Evolutionary conservation across 2,888 invertebrate genomes (phyloP).

Genomic region (Ceriagrion tenellum): DNA sequence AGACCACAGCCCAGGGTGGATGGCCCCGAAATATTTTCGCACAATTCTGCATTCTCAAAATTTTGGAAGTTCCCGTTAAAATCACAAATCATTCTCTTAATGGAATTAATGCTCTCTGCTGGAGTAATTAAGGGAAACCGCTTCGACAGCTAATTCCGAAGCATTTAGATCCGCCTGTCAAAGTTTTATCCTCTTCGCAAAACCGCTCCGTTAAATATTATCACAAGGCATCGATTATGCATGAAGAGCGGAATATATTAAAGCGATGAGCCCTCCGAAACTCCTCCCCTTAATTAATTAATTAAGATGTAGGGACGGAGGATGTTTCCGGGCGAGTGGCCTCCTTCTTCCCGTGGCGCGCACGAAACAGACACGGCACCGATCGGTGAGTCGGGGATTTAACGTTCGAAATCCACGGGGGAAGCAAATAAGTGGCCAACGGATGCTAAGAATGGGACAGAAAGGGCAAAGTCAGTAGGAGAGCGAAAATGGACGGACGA

Average conservation of each 20-base stretch:
- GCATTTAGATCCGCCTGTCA: background rate
- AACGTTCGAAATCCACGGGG: background rate
- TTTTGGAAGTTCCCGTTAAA: background rate
- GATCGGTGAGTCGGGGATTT: background rate
- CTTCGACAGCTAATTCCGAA: slow-evolving; percentile 16
- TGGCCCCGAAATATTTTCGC: background rate
- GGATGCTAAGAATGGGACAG: background rate
- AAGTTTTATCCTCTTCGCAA: background rate
- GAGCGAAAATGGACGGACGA: too few species aligned
- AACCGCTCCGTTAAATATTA: background rate
- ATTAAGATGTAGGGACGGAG: background rate
- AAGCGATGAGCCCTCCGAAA: background rate
- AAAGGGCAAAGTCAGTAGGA: background rate
- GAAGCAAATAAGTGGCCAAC: background rate
- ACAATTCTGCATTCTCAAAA: background rate
- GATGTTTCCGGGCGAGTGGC: background rate
- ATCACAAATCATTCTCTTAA: background rate
- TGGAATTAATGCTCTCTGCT: background rate
- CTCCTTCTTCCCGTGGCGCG: background rate
- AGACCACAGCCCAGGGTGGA: too few species aligned
- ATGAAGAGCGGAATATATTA: slow-evolving; percentile 2
- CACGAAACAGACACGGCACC: background rate
- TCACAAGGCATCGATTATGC: background rate
- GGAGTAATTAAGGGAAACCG: background rate
- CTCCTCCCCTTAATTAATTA: background rate